Percentiles rank a stretch among this genome's conserved stretches.
Evolutionary conservation across 23 tunicate species (phyloP).

Genomic region (Phallusia fumigata): DNA sequence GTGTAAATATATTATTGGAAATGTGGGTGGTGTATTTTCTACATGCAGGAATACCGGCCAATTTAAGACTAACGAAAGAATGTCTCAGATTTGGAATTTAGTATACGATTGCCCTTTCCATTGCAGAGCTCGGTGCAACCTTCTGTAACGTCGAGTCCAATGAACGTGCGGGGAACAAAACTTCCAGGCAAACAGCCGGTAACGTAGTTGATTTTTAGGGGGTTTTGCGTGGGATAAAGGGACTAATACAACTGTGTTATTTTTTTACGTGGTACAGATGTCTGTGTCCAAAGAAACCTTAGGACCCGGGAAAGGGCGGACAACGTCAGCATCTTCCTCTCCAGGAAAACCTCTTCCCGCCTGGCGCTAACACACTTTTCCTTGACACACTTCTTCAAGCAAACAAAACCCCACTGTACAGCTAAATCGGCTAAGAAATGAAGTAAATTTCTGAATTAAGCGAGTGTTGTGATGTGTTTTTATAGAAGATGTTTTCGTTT

Average conservation of each 20-base stretch:
- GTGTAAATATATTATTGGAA: too few relatives aligned
- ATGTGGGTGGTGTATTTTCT: too few relatives aligned
- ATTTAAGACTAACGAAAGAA: too few relatives aligned
- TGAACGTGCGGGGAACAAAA: neutral
- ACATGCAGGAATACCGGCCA: too few relatives aligned
- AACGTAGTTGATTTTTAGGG: too few relatives aligned
- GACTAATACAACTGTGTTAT: neutral
- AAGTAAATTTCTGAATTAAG: too few relatives aligned
- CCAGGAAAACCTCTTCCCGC: neutral
- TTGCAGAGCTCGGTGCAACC: constrained; percentile 43
- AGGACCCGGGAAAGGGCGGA: neutral
- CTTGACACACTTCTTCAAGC: too few relatives aligned
- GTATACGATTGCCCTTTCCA: neutral
- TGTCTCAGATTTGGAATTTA: too few relatives aligned
- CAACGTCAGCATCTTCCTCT: neutral
- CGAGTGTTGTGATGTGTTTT: too few relatives aligned
- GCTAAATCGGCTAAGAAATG: too few relatives aligned
- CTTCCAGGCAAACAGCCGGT: neutral
- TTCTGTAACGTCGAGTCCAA: constrained; percentile 40
- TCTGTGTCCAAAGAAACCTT: neutral
- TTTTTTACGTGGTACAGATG: neutral
- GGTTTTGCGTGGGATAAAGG: neutral
- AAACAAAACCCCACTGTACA: too few relatives aligned
- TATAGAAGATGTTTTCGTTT: too few relatives aligned
- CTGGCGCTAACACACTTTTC: neutral